Percentiles rank a stretch among this genome's conserved stretches.
Conservation (phyloP, 1,140 invertebrate species). For the Octopus sinensis region DNA sequence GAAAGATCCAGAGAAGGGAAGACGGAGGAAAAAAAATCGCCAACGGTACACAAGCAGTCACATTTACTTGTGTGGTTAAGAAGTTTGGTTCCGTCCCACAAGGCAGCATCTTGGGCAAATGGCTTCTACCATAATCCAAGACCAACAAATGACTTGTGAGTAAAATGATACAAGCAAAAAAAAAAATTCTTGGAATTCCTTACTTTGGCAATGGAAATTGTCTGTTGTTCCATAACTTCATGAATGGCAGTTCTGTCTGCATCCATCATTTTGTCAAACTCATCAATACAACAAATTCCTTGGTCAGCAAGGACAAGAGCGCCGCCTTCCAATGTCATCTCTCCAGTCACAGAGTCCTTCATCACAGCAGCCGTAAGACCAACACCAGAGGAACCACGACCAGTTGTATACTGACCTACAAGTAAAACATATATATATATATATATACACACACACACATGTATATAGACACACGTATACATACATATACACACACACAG, state of each 20-base stretch:
- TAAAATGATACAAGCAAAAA: background rate
- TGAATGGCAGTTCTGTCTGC: conserved; percentile 94
- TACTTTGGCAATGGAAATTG: conserved; percentile 97
- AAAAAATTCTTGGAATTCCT: conserved; percentile 51
- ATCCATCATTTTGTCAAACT: conserved; percentile 99
- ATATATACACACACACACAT: background rate
- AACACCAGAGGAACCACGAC: conserved; percentile 93
- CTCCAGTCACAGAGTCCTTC: conserved; percentile 94
- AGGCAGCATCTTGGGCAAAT: no score
- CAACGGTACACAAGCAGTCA: no score
- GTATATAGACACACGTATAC: no score
- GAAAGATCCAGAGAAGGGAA: no score
- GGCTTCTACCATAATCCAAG: no score
- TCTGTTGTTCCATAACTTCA: conserved; percentile 99
- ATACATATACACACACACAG: no score
- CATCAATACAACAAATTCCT: conserved; percentile 97
- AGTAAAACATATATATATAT: conserved; percentile 9
- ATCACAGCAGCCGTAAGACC: conserved; percentile 97
- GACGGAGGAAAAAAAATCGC: no score
- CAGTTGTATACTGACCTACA: conserved; percentile 87
- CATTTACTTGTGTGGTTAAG: no score
- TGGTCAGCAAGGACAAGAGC: conserved; percentile 96
- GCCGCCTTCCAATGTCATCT: conserved; percentile 96
- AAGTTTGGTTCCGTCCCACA: no score
- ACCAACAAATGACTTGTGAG: no score